Evolutionary conservation across 2,797 vertebrate species (phyloP).

Genomic region (Ctenopoma kingsleyae): DNA sequence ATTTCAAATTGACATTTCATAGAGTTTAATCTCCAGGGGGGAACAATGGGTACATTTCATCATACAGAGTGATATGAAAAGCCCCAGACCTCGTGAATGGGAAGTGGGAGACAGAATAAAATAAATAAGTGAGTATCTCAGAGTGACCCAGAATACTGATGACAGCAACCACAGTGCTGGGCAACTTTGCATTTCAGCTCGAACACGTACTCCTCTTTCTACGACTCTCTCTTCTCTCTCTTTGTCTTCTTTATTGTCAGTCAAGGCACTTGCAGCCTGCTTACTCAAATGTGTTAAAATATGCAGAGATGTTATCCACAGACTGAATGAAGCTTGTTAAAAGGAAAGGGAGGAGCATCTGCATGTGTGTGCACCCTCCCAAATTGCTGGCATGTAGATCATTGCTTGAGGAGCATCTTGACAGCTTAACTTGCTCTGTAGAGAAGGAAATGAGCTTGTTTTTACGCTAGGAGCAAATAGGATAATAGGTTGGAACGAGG

Average conservation of each 20-base stretch:
- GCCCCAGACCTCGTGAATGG: conserved; percentile 61
- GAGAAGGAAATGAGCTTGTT: conserved; percentile 48
- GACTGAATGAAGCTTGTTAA: conserved; percentile 41
- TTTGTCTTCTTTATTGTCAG: conserved; percentile 45
- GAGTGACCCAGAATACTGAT: conserved; percentile 64
- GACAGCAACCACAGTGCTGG: conserved; percentile 44
- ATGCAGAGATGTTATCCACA: conserved; percentile 48
- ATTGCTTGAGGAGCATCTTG: conserved; percentile 39
- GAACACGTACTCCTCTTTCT: conserved; percentile 26
- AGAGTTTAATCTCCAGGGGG: conserved; percentile 71
- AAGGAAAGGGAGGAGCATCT: conserved; percentile 24
- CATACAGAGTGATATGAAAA: conserved; percentile 65
- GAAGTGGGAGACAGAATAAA: conserved; percentile 65
- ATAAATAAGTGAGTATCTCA: conserved; percentile 64
- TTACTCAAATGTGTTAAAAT: conserved; percentile 37
- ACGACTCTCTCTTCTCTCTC: conserved; percentile 12
- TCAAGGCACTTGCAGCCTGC: conserved; percentile 29
- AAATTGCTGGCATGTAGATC: conserved; percentile 29
- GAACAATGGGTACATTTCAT: conserved; percentile 70
- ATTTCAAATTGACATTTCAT: conserved; percentile 79
- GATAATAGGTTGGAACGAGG: conserved; percentile 25
- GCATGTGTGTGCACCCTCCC: conserved; percentile 15
- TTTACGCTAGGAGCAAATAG: conserved; percentile 33
- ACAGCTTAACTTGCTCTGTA: conserved; percentile 34
- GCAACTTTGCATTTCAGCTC: conserved; percentile 50